Base-by-base conservation (phyloP, 64 coral and sea anemone species). In the Anthopleura sola region DNA sequence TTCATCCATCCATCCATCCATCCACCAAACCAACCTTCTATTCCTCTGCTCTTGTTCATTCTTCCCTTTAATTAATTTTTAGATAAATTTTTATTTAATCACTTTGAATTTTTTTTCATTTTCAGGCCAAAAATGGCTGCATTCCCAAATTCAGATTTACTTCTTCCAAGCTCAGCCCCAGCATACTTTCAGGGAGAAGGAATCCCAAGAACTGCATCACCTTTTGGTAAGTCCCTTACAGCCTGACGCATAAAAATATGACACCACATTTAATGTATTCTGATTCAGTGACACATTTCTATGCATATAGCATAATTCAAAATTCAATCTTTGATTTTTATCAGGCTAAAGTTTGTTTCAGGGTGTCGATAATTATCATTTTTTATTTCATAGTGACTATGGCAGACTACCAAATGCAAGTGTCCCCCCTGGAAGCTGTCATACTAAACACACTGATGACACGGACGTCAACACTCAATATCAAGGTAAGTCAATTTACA, bases 401-500 rank as follows among this genome's bases (percentile, higher is more conserved):
- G 46, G 84, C 86, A 34, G 57, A 80, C 21, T 86, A 91, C 47
- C 68, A 86, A 50, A 83, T 32, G 18, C 87, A 92, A 54, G 77
- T 98, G 86, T 86, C 95, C 28, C 91, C 95, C 9, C 21, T 93
- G 40, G 95, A 98, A 91, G 89, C 89, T 23, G 89, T 91, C 1
- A 86, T 98, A 49, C 85, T 98, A 9, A 93, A 98, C 88, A 83
- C 95, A 0, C 90, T 98, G 76, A 83, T 98, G 68, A 89, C 85
- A 34, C 75, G 50, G 3, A 88, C 92, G 48, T 80, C 95, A n/a
- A 85, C 32, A 5, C 95, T 98, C 0, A 93, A 98, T 31, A 83
- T 98, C 32, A 93, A 88, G 77, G 92, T 90, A 31, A 57, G 58
- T 53, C 38, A 26, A 24, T 58, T 20, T 58, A 58, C n/a, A 3